Base-by-base conservation (phyloP, 2,888 invertebrate genomes). In the Drosophila maculinotata region DNA sequence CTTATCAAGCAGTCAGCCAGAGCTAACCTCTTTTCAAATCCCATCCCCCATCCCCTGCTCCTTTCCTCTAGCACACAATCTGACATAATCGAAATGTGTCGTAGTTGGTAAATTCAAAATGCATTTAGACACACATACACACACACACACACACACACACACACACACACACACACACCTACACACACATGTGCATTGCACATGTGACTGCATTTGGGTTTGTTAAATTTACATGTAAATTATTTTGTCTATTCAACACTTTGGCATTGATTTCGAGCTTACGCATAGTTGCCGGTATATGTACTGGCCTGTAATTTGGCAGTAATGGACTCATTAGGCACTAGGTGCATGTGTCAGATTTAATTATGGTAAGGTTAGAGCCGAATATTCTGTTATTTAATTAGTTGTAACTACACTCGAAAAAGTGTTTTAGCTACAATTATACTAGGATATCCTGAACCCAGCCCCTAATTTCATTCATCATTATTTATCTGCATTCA, bases 31-130 rank as follows among this genome's bases (percentile, higher is more conserved):
- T n/a, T n/a, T n/a, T n/a, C 20, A 20, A 20, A 20, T 20, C 20
- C 20, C 20, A 20, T 20, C 17, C 2, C 30, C 25, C 17, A 1
- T 4, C 14, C 2, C 28, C 7, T n/a, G 1, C 10, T 3, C 5
- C 15, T 30, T 9, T n/a, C 39, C 28, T 10, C 10, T 47, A 20
- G n/a, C 41, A 5, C 49, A 45, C 33, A 45, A 39, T 53, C 56
- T 33, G 63, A 75, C 72, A 69, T 72, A 66, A 81, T 78, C 72
- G 68, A 87, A 87, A 82, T 87, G 68, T 73, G 69, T 76, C 53
- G 82, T 31, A 70, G 66, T 78, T 76, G 72, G 76, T 73, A 76
- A 76, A 82, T 76, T 76, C 65, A 67, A 87, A 82, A 87, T 81
- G 51, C 79, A 77, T 81, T 83, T 85, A 39, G 49, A 39, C 42